These are phyloP conservation scores for Arenaria interpres DNA, from an alignment of 2,113 vertebrate genomes.

Conservation along the genomic window DNA sequence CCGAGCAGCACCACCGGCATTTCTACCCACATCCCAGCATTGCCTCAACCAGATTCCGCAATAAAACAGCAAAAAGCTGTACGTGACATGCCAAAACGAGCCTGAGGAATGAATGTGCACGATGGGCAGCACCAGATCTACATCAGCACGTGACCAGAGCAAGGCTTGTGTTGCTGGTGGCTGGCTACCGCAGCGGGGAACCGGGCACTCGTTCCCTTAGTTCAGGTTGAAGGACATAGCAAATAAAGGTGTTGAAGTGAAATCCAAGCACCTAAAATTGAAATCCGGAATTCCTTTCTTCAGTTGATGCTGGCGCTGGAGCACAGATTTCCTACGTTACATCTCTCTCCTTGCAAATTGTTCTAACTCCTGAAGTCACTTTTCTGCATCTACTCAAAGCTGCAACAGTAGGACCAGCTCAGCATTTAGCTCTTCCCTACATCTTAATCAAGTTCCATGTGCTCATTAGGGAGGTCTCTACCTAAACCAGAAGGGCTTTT, in stretches of 20 bases:
- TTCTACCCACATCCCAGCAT: not conserved
- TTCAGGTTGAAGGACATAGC: not conserved
- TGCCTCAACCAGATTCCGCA: not conserved
- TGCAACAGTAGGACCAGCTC: not conserved
- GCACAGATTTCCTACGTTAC: not conserved
- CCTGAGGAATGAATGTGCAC: rapidly evolving
- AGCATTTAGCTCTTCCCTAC: not conserved
- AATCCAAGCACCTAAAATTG: not conserved
- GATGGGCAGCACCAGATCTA: not conserved
- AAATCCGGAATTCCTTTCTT: not conserved
- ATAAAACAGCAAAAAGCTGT: not conserved
- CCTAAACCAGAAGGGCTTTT: not conserved
- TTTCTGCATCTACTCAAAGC: not conserved
- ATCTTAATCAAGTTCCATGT: not conserved
- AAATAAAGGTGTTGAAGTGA: not conserved
- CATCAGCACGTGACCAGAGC: not conserved
- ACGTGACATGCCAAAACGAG: rapidly evolving
- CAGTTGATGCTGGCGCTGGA: not conserved
- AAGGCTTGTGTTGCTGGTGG: not conserved
- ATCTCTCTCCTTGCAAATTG: not conserved
- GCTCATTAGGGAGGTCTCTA: not conserved
- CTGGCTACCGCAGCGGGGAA: rapidly evolving
- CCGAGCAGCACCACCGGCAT: not conserved
- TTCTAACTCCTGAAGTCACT: not conserved
- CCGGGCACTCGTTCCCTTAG: not conserved